Base-by-base conservation (phyloP, 2,797 vertebrate genomes). In the Lepilemur ruficaudatus region DNA sequence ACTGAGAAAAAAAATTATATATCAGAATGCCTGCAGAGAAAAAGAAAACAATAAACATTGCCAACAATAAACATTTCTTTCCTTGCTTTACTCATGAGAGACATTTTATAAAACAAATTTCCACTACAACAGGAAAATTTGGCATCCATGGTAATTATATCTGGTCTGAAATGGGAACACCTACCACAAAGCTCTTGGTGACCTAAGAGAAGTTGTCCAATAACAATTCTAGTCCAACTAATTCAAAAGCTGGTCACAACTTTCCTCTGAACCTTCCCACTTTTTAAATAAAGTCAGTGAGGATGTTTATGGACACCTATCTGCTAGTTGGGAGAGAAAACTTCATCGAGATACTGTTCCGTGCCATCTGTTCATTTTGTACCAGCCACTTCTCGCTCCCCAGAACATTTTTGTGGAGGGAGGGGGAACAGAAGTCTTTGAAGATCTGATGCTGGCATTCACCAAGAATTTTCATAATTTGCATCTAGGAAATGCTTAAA, bases 401-500 rank as follows among this genome's bases (percentile, higher is more conserved):
- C 70, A 63, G 48, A 87, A 73, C 8, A 82, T 20, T 46, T 83
- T 94, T 92, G 12, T 83, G 76, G 48, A 82, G 35, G 28, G 23
- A 69, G n/a, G 32, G 95, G 75, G 78, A 63, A 46, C 46, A 30
- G 4, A 83, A 70, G 87, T 52, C 95, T 97, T 97, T 93, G 78
- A 97, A 94, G 94, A 91, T 75, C 55, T 55, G 70, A 86, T 83
- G 35, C 81, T 89, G 73, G 82, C 73, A 90, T 52, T 98, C 94
- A 57, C 67, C 55, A 93, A 96, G 78, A 93, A 78, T 91, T 94
- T 95, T 92, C 52, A 57, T 91, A 85, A 93, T 92, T 95, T 89
- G 59, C 88, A 96, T 96, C 84, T 93, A 96, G 87, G 89, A 98
- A 96, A 95, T 84, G 81, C 93, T 97, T 97, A 97, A 96, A 96